Percentiles rank a stretch among this genome's conserved stretches.
Conservation (phyloP, 2,113 vertebrate species). For the Ochotona princeps region DNA sequence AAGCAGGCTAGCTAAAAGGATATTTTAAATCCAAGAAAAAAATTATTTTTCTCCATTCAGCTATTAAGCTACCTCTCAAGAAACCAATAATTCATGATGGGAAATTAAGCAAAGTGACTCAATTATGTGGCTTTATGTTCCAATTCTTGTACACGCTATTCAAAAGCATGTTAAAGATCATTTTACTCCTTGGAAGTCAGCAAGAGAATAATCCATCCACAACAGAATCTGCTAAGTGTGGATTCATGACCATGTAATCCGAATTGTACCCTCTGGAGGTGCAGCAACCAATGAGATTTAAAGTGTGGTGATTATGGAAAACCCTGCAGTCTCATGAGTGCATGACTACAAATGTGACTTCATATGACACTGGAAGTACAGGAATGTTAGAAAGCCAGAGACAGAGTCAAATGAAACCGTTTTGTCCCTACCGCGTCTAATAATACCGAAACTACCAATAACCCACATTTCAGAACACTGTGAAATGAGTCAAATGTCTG, state of each 20-base stretch:
- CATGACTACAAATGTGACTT: background rate
- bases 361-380: background rate
- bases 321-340: background rate
- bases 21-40: conserved; percentile 2
- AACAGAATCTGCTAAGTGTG: background rate
- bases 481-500: background rate
- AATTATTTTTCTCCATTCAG: conserved; percentile 42
- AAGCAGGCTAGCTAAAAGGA: background rate
- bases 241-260: background rate
- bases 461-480: background rate
- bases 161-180: conserved; percentile 21
- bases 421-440: background rate
- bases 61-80: conserved; percentile 47
- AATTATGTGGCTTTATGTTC: conserved; percentile 61
- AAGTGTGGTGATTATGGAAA: background rate
- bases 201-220: conserved; percentile 31
- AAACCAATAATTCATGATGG: conserved; percentile 62
- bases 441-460: background rate
- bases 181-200: background rate
- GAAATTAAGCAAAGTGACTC: conserved; percentile 69
- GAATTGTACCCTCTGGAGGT: background rate
- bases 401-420: background rate
- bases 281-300: background rate
- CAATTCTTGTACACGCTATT: conserved; percentile 38
- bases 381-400: background rate